These are phyloP conservation scores for Echiichthys vipera DNA, from an alignment of 2,797 vertebrate species.

Conservation along the genomic window DNA sequence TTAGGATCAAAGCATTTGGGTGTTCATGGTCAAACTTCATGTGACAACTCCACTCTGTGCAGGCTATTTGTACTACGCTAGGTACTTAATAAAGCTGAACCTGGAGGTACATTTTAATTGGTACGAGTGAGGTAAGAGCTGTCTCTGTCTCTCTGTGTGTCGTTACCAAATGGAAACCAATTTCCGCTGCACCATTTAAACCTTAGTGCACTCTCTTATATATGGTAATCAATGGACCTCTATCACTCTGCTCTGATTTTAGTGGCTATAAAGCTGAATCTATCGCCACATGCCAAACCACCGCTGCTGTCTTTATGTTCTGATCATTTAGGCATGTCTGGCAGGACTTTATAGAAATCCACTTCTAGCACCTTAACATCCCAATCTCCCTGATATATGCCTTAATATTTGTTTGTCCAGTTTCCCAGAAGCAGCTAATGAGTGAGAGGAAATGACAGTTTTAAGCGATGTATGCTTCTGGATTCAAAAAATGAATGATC, in stretches of 20 bases:
- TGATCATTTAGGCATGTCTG: conserved; percentile 62
- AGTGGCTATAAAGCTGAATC: conserved; percentile 47
- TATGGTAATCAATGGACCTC: conserved; percentile 27
- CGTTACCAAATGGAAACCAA: background rate
- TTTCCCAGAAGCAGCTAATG: conserved; percentile 42
- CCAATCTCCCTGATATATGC: conserved; percentile 47
- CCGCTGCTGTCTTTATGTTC: conserved; percentile 41
- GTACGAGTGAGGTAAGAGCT: background rate
- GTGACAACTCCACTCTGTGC: conserved; percentile 4
- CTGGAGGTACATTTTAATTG: conserved; percentile 66
- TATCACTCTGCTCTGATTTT: conserved; percentile 51
- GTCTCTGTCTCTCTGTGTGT: background rate
- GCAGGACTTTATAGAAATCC: conserved; percentile 71
- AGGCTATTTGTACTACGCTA: conserved; percentile 6
- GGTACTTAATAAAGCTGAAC: conserved; percentile 58
- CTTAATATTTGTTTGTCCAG: conserved; percentile 42
- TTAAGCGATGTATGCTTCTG: background rate
- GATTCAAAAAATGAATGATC: conserved; percentile 17
- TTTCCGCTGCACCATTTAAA: conserved; percentile 26
- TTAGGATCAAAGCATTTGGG: conserved; percentile 48
- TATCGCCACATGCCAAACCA: conserved; percentile 26
- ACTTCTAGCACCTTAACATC: conserved; percentile 55
- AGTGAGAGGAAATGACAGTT: conserved; percentile 17
- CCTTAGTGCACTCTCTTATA: background rate
- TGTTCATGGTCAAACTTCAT: conserved; percentile 45